Percentiles rank a stretch among this genome's conserved stretches.
These are phyloP conservation scores for Glyphotaelius pellucidus DNA, from an alignment of 2,888 invertebrate species.

Conservation along the genomic window DNA sequence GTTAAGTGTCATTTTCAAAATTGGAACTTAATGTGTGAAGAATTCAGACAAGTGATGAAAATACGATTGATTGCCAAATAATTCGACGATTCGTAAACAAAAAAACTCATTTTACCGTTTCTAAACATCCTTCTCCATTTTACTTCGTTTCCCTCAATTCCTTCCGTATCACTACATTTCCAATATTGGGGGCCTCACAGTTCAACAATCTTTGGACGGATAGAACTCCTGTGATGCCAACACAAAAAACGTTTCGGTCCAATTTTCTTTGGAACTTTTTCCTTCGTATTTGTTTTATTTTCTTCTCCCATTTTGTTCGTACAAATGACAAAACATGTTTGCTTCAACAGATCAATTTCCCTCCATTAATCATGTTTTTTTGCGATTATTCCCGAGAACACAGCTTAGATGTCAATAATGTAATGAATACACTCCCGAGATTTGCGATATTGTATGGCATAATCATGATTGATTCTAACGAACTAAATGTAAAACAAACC, in stretches of 20 bases:
- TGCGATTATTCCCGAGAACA: background rate
- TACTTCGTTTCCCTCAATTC: background rate
- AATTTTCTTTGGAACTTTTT: background rate
- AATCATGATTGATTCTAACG: background rate
- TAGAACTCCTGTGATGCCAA: background rate
- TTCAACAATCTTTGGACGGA: background rate
- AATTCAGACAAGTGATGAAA: too few species aligned
- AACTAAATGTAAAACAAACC: background rate
- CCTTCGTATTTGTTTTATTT: background rate
- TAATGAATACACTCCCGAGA: background rate
- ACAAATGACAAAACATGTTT: background rate
- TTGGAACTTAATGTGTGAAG: too few species aligned
- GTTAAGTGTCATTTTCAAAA: too few species aligned
- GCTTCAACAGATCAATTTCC: background rate
- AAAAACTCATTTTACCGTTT: background rate
- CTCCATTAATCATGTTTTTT: background rate
- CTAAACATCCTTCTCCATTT: background rate
- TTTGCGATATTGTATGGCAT: background rate
- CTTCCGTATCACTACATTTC: background rate
- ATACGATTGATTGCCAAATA: too few species aligned
- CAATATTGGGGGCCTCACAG: background rate
- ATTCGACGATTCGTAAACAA: too few species aligned
- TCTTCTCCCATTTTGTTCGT: background rate
- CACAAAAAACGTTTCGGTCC: background rate
- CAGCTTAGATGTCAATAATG: background rate